Base-by-base conservation (phyloP, 2,888 invertebrate genomes). In the Morpho deidamia region DNA sequence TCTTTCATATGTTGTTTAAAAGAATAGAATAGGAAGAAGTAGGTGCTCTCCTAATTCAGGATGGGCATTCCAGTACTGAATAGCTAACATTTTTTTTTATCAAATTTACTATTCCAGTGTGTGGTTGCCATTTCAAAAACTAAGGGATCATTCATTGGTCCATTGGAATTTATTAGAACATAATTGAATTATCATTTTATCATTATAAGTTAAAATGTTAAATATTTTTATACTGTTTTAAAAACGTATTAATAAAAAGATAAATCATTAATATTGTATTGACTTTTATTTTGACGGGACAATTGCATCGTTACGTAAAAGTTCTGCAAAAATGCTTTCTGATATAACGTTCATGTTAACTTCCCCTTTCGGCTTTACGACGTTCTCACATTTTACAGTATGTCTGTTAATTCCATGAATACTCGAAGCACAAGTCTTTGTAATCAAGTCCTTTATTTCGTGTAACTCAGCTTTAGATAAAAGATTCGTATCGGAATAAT, bases 381-480 rank as follows among this genome's bases (percentile, higher is more conserved):
- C 58, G 38, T 44, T 63, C 1, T 59, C 62, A 0, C 51, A 54
- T 56, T 70, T 76, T 0, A 85, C 52, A 8, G 66, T 72, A 32
- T 61, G 71, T 47, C 83, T 74, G 32, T 64, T 77, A 3, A 86
- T 74, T 0, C 84, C 86, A 9, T 80, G 70, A 0, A 74, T 64
- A 53, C 78, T 83, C 0, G 87, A 83, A 0, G 66, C 67, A 39
- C 80, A 76, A 42, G 70, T 74, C 32, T 68, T 68, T 2, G 80
- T 56, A 10, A 88, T 81, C 49, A 86, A 65, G 32, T 82, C 72
- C 53, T 83, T 86, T 0, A 86, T 68, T 53, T 84, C 78, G 7
- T 75, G 64, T 45, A 88, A 67, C 43, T 83, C 81, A 0, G 74
- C 73, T 58, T 78, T 75, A 0, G 85, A 74, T 7, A 87, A 44